Conservation (phyloP, 1,140 invertebrate species). For the Hirudo medicinalis region DNA sequence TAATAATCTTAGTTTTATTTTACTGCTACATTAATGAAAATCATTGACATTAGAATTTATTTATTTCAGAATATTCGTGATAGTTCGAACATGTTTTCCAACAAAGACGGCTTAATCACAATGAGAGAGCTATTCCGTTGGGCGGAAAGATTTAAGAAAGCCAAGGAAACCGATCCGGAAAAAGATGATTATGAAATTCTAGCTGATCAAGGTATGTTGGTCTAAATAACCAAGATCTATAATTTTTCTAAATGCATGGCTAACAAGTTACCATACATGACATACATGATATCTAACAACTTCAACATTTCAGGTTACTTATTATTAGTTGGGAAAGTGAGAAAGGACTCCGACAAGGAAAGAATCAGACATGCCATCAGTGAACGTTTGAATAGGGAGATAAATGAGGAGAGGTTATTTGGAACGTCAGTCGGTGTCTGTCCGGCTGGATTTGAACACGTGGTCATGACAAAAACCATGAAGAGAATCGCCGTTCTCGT, state of each 20-base stretch:
- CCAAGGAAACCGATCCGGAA: constrained; percentile 21
- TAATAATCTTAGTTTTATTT: too few species aligned
- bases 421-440: constrained; percentile 38
- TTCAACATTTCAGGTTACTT: constrained; percentile 57
- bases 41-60: too few species aligned
- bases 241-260: too few species aligned
- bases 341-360: constrained; percentile 60
- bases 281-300: too few species aligned
- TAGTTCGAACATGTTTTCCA: constrained; percentile 69
- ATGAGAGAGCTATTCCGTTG: constrained; percentile 90
- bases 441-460: constrained; percentile 52
- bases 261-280: too few species aligned
- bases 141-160: constrained; percentile 74
- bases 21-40: too few species aligned
- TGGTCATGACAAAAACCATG: constrained; percentile 88
- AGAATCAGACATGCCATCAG: constrained; percentile 62
- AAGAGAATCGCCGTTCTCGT: constrained; percentile 78
- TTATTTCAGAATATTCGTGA: too few species aligned
- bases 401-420: constrained; percentile 63
- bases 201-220: constrained; percentile 66
- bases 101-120: constrained; percentile 87
- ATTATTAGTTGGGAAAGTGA: constrained; percentile 77
- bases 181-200: constrained; percentile 45
- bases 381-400: constrained; percentile 66
- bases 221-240: too few species aligned